Base-by-base conservation (phyloP, 2,797 vertebrate species). In the Alca torda region DNA sequence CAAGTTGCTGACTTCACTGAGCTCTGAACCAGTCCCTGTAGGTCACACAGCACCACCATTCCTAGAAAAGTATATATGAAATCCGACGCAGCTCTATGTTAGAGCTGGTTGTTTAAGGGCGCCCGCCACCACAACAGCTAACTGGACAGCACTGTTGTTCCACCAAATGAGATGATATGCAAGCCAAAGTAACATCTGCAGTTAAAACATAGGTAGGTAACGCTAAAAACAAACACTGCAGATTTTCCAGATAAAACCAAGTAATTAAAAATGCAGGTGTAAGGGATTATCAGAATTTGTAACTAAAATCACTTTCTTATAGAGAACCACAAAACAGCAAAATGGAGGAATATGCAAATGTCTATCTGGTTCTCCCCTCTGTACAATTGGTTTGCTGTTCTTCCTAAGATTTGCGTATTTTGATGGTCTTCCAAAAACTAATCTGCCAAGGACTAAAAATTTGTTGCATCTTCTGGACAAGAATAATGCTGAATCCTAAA, bases 71-170 rank as follows among this genome's bases (percentile, higher is more conserved):
- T 20, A 15, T 5, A 24, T 30, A 31, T 3, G 30, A 67, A 85
- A 57, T 45, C 6, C 4, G 1, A 5, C 1, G 2, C 2, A 59
- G 11, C 25, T 85, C 48, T 39, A 2, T 25, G 16, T 70, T 43
- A 81, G 25, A 59, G 48, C 3, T 75, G n/a, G 25, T 24, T 61
- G 17, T 24, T 51, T 45, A 57, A 89, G 13, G 43, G 26, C 2
- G 1, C 10, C 51, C 25, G 39, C 10, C 35, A 51, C 25, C 60
- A 80, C 25, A 68, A 51, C 15, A 72, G 61, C 10, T 78, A 78
- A 68, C 26, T 48, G 33, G 28, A 37, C 6, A 37, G 28, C 39
- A n/a, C 37, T 65, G 37, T 16, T 57, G 20, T 33, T 59, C 33
- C 33, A 79, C 33, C 7, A 80, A 31, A 68, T 45, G 50, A 72